Conservation (phyloP, 2,797 vertebrate species). For the Poecilia gillii region DNA sequence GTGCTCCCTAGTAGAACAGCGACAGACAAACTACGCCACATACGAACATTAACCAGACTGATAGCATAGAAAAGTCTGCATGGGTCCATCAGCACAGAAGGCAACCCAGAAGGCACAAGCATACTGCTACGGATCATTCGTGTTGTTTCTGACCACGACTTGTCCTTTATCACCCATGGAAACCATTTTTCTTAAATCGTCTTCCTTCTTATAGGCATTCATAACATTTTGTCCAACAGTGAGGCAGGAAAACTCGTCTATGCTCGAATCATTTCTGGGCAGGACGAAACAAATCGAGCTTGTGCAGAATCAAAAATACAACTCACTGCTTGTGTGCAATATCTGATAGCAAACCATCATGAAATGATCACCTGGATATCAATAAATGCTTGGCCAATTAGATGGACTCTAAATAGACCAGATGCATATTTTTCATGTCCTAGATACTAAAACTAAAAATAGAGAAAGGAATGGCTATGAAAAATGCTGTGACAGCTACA, state of each 20-base stretch:
- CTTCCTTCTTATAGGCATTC: neutral
- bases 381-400: neutral
- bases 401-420: neutral
- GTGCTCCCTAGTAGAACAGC: constrained; percentile 14
- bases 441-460: neutral
- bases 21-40: constrained; percentile 11
- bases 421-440: neutral
- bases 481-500: neutral
- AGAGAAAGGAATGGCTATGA: neutral
- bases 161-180: too few relatives aligned
- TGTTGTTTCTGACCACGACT: neutral
- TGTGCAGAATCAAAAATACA: neutral
- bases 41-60: constrained; percentile 8
- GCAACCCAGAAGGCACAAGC: neutral
- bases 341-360: neutral
- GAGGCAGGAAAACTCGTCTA: neutral
- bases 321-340: neutral
- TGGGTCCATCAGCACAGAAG: neutral
- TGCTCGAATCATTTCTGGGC: neutral
- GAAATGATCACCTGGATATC: neutral
- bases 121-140: neutral
- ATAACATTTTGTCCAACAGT: neutral
- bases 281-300: neutral
- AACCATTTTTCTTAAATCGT: neutral
- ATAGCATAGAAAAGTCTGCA: neutral